phyloP scores from a whole-genome alignment of 2,797 vertebrate genomes.

The Cetoscarus ocellatus region DNA sequence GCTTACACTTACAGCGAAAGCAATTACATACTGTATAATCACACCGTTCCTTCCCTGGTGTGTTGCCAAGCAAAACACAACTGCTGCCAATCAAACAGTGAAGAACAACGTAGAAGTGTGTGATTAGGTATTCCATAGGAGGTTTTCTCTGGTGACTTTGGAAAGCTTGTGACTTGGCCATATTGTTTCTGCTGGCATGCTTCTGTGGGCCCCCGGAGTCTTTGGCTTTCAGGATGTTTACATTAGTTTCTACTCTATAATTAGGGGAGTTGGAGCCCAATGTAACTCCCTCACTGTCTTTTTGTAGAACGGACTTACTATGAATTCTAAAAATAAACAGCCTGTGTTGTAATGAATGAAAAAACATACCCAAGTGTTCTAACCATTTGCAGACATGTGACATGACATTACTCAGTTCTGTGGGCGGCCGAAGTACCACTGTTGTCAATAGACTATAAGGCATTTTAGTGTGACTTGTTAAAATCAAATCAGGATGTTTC shows the following conservation, averaged over 20 bases:
- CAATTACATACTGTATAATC: conserved; percentile 10
- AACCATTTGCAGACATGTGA: no score
- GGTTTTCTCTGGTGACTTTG: conserved; percentile 3
- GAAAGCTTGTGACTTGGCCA: conserved; percentile 8
- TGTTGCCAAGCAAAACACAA: neutral
- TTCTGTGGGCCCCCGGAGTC: conserved; percentile 6
- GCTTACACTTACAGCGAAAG: no score
- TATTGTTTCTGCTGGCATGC: neutral
- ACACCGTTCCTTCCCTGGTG: neutral
- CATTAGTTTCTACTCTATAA: conserved; percentile 22
- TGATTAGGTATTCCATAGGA: conserved; percentile 15
- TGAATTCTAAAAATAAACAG: neutral
- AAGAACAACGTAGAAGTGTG: neutral
- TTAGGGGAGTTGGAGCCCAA: conserved; percentile 1
- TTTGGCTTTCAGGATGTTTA: conserved; percentile 20
- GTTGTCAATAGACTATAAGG: no score
- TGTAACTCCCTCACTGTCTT: conserved; percentile 5
- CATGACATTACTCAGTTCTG: no score
- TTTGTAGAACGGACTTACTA: neutral
- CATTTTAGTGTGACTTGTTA: no score
- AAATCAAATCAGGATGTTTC: no score
- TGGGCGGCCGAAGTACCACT: no score
- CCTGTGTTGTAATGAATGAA: neutral
- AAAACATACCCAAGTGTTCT: neutral
- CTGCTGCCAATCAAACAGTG: conserved; percentile 4